These are phyloP conservation scores for Galeopterus variegatus DNA, from an alignment of 2,113 vertebrate genomes.

Conservation along the genomic window DNA sequence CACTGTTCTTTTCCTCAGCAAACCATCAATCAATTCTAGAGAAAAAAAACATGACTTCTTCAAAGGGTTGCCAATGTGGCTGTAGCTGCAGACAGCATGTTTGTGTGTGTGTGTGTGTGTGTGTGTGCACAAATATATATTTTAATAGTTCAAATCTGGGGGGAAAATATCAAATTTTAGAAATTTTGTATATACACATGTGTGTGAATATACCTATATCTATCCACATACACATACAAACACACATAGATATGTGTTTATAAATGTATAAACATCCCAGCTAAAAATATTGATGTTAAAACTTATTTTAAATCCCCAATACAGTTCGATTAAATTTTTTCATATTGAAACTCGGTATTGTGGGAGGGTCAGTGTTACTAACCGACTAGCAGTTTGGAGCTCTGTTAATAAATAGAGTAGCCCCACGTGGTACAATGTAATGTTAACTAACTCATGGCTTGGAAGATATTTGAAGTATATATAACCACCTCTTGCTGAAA, in stretches of 20 bases:
- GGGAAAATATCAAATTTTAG: conserved; percentile 32
- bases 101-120: background rate
- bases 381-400: background rate
- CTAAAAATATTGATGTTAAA: conserved; percentile 19
- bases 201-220: background rate
- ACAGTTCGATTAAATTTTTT: background rate
- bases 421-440: background rate
- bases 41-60: conserved; percentile 72
- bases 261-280: background rate
- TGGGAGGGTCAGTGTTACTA: background rate
- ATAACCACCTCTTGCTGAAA: conserved; percentile 16
- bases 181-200: background rate
- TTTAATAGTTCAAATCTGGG: conserved; percentile 52
- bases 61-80: conserved; percentile 59
- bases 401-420: conserved; percentile 21
- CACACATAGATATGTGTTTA: background rate
- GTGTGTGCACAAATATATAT: conserved; percentile 33
- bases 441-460: background rate
- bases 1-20: conserved; percentile 73
- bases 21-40: conserved; percentile 82
- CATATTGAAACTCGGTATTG: background rate
- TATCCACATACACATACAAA: background rate
- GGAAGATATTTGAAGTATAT: conserved; percentile 16
- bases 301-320: conserved; percentile 33
- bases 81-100: conserved; percentile 58